phyloP scores from a whole-genome alignment of 2,888 invertebrate genomes.

The Caenorhabditis sulstoni region DNA sequence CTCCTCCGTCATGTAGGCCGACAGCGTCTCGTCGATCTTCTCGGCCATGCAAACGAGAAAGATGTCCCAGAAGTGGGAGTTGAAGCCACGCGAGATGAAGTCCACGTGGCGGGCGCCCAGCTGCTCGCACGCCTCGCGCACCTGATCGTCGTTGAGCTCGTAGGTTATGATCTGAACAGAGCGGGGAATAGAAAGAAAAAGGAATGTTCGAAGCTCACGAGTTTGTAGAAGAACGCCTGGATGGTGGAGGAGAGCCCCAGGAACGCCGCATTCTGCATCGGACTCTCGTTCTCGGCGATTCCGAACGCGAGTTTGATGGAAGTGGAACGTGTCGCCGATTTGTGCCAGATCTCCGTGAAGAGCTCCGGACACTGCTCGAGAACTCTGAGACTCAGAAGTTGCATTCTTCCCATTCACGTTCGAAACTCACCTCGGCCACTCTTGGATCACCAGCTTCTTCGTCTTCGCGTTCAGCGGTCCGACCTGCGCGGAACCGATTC shows the following conservation, averaged over 20 bases:
- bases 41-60: slow-evolving; percentile 69
- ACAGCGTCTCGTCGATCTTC: slow-evolving; percentile 66
- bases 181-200: not conserved
- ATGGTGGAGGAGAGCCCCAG: slow-evolving; percentile 66
- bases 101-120: slow-evolving; percentile 70
- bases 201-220: slow-evolving; percentile 43
- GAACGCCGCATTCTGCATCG: slow-evolving; percentile 66
- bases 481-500: slow-evolving; percentile 65
- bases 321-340: slow-evolving; percentile 67
- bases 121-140: slow-evolving; percentile 65
- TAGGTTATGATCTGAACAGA: slow-evolving; percentile 59
- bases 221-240: slow-evolving; percentile 68
- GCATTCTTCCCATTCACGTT: not conserved
- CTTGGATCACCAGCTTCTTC: slow-evolving; percentile 70
- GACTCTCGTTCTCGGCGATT: slow-evolving; percentile 65
- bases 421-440: slow-evolving; percentile 60
- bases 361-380: slow-evolving; percentile 66
- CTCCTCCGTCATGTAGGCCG: slow-evolving; percentile 60
- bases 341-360: slow-evolving; percentile 70
- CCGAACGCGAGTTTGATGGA: slow-evolving; percentile 72
- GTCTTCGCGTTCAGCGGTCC: slow-evolving; percentile 64
- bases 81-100: slow-evolving; percentile 71
- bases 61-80: slow-evolving; percentile 71
- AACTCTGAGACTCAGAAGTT: slow-evolving; percentile 51
- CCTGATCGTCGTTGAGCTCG: slow-evolving; percentile 63